These are phyloP conservation scores for Tribolium castaneum DNA, from an alignment of 1,140 invertebrate genomes.

Conservation along the genomic window DNA sequence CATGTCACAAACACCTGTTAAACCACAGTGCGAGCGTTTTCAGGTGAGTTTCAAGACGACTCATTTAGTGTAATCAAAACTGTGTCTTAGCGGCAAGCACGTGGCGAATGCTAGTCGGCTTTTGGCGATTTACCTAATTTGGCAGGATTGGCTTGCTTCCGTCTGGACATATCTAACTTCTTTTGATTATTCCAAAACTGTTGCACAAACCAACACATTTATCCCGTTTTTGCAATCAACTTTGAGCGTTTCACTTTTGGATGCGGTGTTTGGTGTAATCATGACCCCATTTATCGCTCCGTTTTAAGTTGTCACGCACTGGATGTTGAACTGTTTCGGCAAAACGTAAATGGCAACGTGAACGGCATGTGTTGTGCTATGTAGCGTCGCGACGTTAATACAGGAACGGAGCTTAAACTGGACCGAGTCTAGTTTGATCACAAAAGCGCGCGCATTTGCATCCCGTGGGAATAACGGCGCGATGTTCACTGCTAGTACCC, in stretches of 20 bases:
- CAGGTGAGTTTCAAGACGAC: no score
- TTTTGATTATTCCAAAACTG: conserved; percentile 40
- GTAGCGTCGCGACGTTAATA: conserved; percentile 50
- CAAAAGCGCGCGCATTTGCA: conserved; percentile 55
- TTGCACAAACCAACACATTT: conserved; percentile 42
- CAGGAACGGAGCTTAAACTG: conserved; percentile 45
- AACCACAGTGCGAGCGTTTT: neutral
- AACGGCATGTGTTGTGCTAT: conserved; percentile 37
- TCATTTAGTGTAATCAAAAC: no score
- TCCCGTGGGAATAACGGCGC: conserved; percentile 51
- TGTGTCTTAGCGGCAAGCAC: no score
- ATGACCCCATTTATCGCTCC: conserved; percentile 16
- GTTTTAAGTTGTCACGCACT: conserved; percentile 15
- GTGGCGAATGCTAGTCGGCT: neutral
- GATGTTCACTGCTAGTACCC: conserved; percentile 50
- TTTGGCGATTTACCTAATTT: conserved; percentile 53
- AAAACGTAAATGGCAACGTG: conserved; percentile 14
- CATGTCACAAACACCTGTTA: neutral
- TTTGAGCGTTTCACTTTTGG: conserved; percentile 4
- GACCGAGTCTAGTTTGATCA: conserved; percentile 45
- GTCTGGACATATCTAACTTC: conserved; percentile 52
- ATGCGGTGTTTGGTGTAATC: conserved; percentile 3
- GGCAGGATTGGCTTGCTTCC: conserved; percentile 58
- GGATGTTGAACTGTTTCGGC: neutral
- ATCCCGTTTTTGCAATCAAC: conserved; percentile 21